Evolutionary conservation across 2,888 invertebrate genomes (phyloP), one percentile per base, ranked within the genome.

Genomic region (Vanessa cardui): DNA sequence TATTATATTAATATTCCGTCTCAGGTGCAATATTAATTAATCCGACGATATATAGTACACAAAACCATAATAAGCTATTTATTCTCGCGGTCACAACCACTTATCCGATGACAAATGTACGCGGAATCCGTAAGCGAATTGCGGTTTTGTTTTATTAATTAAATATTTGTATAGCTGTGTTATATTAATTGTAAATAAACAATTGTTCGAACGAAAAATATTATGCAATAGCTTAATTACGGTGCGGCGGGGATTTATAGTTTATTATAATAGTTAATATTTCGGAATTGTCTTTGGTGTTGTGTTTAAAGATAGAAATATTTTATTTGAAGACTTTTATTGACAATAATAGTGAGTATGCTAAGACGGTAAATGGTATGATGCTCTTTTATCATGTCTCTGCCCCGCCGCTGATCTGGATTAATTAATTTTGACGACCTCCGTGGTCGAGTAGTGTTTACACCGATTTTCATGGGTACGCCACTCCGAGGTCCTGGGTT

Each of bases 181-280:
- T 50, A 52, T 63, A 45, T 66, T 69, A 69, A 67, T 71, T 67
- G 66, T 69, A 64, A 71, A 69, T 64, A 69, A 64, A 69, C 67
- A 66, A 63, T 66, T 18, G 44, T 47, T 52, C 15, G 46, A 56
- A 56, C 64, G 39, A 62, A 58, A 31, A 64, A 69, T 50, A 49
- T 52, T 60, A 44, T 20, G 45, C 16, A 46, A 59, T 46, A 7
- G 15, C 6, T 45, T 46, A 26, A 60, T 26, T 46, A 21, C 8
- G 31, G 3, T 6, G 47, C 33, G 2, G 33, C 15, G 6, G 15
- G 20, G 18, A 20, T 15, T 26, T 20, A 26, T 21, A 12, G 0
- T 50, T 21, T 21, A 3, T 39, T 39, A 39, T 39, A 9, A 39
- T 39, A 26, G 33, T 39, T 39, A 39, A 9, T 9, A 9, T 39